Evolutionary conservation across 1,140 invertebrate species (phyloP), one percentile per base, ranked within the genome.

Genomic region (Drosophila teissieri): DNA sequence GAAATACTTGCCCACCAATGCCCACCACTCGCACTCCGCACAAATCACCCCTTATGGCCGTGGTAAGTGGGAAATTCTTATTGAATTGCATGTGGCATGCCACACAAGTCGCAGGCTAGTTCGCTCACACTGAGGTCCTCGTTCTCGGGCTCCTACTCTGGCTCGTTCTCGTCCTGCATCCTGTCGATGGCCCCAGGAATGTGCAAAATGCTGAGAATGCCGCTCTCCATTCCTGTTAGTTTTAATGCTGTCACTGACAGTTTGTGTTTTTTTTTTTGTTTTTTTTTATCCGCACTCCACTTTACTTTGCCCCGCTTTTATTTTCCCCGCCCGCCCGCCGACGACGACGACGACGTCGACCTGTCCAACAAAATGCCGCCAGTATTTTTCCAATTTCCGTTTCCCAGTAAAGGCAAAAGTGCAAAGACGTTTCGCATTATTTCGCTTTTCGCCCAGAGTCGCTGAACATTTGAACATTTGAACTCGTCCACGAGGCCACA

Each of bases 381-480:
- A 74, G 75, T 60, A 83, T 83, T 79, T 82, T 83, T 83, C 55
- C 80, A 83, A 83, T 83, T 83, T 83, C 80, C 80, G 80, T 55
- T 75, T 39, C 53, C 61, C 40, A 78, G 70, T 42, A 53, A 49
- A 67, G 53, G 70, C 54, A 52, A 68, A 68, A 70, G 67, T 54
- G 48, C 64, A 67, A 39, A 52, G 63, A 61, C 48, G 69, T 73
- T 60, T 73, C 48, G 17, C 68, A 61, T 73, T 73, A 58, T 72
- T 60, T 73, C 46, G 46, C 48, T 39, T n/a, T 40, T 19, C 39
- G 11, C 45, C 53, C 27, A 10, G 8, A 39, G 27, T 37, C 19
- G 17, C 14, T 73, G 45, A 40, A n/a, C 44, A 31, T 73, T 49
- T 24, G 24, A 24, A 24, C 24, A 19, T 19, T 19, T 19, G 69